These are phyloP conservation scores for Caerostris extrusa DNA, from an alignment of 1,140 invertebrate genomes.

Conservation along the genomic window DNA sequence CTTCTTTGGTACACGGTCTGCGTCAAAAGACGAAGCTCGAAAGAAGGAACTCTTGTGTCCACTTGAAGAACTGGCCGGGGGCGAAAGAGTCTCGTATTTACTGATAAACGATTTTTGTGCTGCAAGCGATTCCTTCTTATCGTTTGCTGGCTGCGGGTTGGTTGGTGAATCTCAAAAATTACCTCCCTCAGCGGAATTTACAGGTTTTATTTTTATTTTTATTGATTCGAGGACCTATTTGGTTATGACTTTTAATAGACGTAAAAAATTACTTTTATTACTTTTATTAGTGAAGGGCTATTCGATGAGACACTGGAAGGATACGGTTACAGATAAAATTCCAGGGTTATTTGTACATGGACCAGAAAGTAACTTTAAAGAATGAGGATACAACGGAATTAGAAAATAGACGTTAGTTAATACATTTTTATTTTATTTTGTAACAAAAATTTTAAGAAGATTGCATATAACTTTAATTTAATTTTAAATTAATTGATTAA, in stretches of 20 bases:
- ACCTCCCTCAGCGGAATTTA: slow-evolving; percentile 34
- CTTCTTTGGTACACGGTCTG: neutral
- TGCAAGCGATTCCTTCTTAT: slow-evolving; percentile 8
- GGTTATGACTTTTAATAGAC: slow-evolving; percentile 13
- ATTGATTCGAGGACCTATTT: neutral
- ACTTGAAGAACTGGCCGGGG: slow-evolving; percentile 38
- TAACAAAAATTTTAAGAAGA: too few species aligned
- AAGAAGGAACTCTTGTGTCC: slow-evolving; percentile 38
- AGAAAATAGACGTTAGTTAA: too few species aligned
- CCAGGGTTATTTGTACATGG: too few species aligned
- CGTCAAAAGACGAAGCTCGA: neutral
- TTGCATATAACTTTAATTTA: too few species aligned
- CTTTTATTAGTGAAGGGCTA: slow-evolving; percentile 20
- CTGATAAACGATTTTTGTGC: slow-evolving; percentile 57
- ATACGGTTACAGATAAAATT: too few species aligned
- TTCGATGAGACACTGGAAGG: neutral
- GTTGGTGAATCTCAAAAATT: slow-evolving; percentile 55
- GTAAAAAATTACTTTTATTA: slow-evolving; percentile 15
- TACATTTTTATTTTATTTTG: too few species aligned
- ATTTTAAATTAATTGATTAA: too few species aligned
- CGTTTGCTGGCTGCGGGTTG: neutral
- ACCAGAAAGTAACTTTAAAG: too few species aligned
- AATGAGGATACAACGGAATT: too few species aligned
- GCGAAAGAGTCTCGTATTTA: slow-evolving; percentile 45
- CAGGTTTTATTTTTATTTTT: neutral